phyloP scores from a whole-genome alignment of 2,888 invertebrate species.

The Fragum whitleyi region DNA sequence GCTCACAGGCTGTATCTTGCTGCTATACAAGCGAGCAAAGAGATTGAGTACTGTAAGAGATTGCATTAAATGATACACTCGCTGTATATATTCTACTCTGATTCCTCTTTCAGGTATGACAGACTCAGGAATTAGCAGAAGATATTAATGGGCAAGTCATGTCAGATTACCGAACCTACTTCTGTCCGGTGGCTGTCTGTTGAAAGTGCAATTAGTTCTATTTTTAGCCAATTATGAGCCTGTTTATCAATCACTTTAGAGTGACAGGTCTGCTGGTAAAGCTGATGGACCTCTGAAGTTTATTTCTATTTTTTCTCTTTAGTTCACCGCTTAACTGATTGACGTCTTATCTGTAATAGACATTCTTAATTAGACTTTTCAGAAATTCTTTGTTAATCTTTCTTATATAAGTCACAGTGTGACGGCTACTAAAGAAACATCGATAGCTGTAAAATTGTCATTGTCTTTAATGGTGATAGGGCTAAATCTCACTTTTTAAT shows the following conservation, averaged over 20 bases:
- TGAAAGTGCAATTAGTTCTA: constrained; percentile 49
- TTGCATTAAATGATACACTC: constrained; percentile 39
- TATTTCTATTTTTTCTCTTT: constrained; percentile 19
- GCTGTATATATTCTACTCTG: constrained; percentile 46
- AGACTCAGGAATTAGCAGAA: constrained; percentile 49
- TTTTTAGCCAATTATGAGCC: constrained; percentile 19
- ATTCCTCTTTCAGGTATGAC: constrained; percentile 50
- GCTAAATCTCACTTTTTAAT: constrained; percentile 38
- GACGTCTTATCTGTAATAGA: constrained; percentile 49
- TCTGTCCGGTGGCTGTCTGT: constrained; percentile 54
- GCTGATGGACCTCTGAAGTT: constrained; percentile 37
- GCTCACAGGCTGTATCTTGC: constrained; percentile 55
- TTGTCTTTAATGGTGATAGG: constrained; percentile 29
- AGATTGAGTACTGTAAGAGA: constrained; percentile 30
- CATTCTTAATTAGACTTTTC: constrained; percentile 47
- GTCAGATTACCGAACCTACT: constrained; percentile 44
- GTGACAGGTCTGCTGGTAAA: constrained; percentile 34
- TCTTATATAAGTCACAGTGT: constrained; percentile 46
- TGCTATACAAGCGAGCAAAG: constrained; percentile 50
- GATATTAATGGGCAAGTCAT: constrained; percentile 27
- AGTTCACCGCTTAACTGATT: constrained; percentile 42
- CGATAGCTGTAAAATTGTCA: constrained; percentile 25
- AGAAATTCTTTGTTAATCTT: constrained; percentile 46
- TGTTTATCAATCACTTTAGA: constrained; percentile 15
- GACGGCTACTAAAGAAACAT: constrained; percentile 31